phyloP scores from a whole-genome alignment of 2,113 vertebrate species.

The Gobiocypris rarus region DNA sequence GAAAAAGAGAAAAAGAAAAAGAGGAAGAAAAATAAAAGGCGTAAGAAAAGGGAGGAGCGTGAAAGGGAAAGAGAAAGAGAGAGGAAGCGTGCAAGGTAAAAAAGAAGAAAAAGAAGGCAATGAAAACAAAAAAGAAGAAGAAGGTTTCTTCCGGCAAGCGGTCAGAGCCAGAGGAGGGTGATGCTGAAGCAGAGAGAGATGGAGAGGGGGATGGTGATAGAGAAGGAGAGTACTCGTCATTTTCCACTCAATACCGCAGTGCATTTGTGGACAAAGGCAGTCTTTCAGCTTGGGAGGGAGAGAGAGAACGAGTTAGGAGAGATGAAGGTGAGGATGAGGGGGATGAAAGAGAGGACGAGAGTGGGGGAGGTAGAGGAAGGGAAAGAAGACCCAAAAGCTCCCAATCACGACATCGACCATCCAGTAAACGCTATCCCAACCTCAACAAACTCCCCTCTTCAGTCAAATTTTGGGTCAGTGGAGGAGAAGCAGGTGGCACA shows the following conservation, averaged over 20 bases:
- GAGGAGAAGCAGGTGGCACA: constrained; percentile 66
- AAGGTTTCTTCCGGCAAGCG: constrained; percentile 71
- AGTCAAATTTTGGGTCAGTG: constrained; percentile 80
- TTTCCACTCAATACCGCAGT: constrained; percentile 73
- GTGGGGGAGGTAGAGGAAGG: constrained; percentile 70
- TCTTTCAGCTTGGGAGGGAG: constrained; percentile 75
- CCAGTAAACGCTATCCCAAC: constrained; percentile 76
- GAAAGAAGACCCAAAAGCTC: constrained; percentile 72
- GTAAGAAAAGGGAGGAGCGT: constrained; percentile 74
- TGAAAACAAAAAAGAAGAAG: constrained; percentile 77
- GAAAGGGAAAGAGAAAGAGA: constrained; percentile 74
- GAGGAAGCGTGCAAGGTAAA: constrained; percentile 76
- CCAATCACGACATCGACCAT: constrained; percentile 67
- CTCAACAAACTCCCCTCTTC: constrained; percentile 80
- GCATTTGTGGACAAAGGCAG: constrained; percentile 74
- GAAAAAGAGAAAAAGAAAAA: constrained; percentile 81
- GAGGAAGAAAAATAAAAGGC: constrained; percentile 79
- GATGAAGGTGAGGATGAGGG: constrained; percentile 70
- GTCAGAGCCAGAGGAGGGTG: constrained; percentile 78
- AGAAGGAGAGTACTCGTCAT: constrained; percentile 76
- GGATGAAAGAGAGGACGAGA: constrained; percentile 72
- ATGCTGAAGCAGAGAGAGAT: constrained; percentile 74
- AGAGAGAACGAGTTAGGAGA: constrained; percentile 71
- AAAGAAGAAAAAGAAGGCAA: constrained; percentile 79
- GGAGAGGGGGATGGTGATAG: constrained; percentile 71